phyloP scores from a whole-genome alignment of 92 coral and sea anemone species.

The Galaxea fascicularis region DNA sequence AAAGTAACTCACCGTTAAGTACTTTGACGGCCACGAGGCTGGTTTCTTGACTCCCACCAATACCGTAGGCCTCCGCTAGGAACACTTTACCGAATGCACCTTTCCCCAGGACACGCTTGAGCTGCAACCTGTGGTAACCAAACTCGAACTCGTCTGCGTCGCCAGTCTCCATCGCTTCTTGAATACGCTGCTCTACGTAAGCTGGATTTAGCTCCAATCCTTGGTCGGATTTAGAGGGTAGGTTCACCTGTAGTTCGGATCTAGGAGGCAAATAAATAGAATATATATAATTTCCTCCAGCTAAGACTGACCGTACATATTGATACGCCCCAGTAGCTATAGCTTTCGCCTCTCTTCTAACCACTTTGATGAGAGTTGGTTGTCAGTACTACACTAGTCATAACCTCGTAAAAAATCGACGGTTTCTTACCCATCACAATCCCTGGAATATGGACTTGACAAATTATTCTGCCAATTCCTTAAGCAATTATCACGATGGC shows the following conservation, averaged over 20 bases:
- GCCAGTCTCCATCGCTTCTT: slow-evolving; percentile 87
- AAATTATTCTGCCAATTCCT: slow-evolving; percentile 41
- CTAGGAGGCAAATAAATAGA: slow-evolving; percentile 19
- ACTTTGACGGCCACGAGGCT: slow-evolving; percentile 90
- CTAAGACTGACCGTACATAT: too few species aligned
- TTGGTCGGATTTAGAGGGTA: slow-evolving; percentile 78
- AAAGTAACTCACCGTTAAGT: slow-evolving; percentile 73
- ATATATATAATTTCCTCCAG: not conserved
- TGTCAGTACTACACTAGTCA: too few species aligned
- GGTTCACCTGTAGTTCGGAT: slow-evolving; percentile 57
- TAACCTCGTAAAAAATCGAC: too few species aligned
- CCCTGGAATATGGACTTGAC: slow-evolving; percentile 36
- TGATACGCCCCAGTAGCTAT: too few species aligned
- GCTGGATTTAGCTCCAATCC: slow-evolving; percentile 96
- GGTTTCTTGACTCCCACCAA: slow-evolving; percentile 70
- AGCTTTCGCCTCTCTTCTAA: too few species aligned
- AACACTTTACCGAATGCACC: slow-evolving; percentile 97
- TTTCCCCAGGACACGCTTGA: slow-evolving; percentile 85
- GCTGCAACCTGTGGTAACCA: slow-evolving; percentile 88
- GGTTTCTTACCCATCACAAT: slow-evolving; percentile 43
- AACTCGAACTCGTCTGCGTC: slow-evolving; percentile 94
- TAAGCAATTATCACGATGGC: slow-evolving; percentile 38
- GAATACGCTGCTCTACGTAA: slow-evolving; percentile 95
- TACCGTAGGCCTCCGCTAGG: slow-evolving; percentile 93
- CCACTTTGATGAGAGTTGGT: too few species aligned